Percentiles rank a stretch among this genome's conserved stretches.
Evolutionary conservation across 2,888 invertebrate species (phyloP).

Genomic region (Leucophenga maculata): DNA sequence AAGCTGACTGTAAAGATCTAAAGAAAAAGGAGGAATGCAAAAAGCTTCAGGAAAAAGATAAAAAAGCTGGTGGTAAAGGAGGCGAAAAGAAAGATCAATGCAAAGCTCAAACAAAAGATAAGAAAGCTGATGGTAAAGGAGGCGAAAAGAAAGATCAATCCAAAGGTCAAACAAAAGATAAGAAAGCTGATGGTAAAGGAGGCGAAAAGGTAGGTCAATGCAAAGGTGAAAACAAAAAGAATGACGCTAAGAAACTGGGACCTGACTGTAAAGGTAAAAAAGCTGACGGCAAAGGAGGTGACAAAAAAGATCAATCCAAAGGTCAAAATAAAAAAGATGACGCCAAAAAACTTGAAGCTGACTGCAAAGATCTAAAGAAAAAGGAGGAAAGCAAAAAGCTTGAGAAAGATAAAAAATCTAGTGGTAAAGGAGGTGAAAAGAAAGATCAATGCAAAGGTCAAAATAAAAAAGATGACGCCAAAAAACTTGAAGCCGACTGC

Average conservation of each 20-base stretch:
- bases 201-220: background rate
- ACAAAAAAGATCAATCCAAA: background rate
- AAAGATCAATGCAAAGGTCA: no score
- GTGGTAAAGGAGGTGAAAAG: background rate
- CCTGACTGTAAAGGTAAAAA: background rate
- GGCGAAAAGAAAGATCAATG: background rate
- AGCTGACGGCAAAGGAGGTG: background rate
- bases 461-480: no score
- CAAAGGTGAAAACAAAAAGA: no score
- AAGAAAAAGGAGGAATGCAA: no score
- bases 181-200: background rate
- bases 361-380: background rate
- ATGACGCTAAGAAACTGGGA: no score
- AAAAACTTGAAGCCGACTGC: background rate
- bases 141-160: background rate
- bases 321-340: background rate
- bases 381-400: background rate
- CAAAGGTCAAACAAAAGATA: background rate
- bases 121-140: background rate
- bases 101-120: background rate
- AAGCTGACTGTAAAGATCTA: background rate
- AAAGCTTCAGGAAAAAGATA: conserved; percentile 1
- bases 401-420: background rate
- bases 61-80: background rate
- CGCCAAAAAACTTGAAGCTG: conserved; percentile 51